Evolutionary conservation across 2,113 vertebrate genomes (phyloP).

Genomic region (Myotis brandtii): DNA sequence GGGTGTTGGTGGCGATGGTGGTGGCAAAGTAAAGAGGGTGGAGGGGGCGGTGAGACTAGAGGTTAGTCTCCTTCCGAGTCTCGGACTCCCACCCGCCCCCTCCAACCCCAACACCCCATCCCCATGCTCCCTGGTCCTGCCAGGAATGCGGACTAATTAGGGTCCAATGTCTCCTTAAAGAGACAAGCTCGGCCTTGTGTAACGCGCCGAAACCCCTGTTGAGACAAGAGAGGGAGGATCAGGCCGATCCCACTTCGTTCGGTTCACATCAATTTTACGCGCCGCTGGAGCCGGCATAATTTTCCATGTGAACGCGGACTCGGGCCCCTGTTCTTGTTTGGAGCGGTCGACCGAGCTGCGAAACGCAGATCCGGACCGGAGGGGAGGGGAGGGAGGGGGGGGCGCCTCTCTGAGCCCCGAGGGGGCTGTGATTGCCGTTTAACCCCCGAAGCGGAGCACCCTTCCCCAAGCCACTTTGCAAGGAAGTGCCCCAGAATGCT

Average conservation of each 20-base stretch:
- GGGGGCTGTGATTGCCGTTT: not conserved
- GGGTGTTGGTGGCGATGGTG: conserved; percentile 68
- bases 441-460: not conserved
- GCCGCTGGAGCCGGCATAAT: conserved; percentile 85
- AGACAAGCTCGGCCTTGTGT: conserved; percentile 85
- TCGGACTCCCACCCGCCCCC: conserved; percentile 54
- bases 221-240: conserved; percentile 82
- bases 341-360: not conserved
- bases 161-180: conserved; percentile 86
- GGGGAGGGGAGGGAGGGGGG: not conserved
- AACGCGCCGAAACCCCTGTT: conserved; percentile 74
- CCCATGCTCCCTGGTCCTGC: conserved; percentile 68
- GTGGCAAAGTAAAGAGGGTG: conserved; percentile 78
- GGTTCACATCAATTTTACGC: conserved; percentile 87
- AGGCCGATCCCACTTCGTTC: conserved; percentile 79
- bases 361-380: not conserved
- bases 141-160: conserved; percentile 85
- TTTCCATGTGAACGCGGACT: conserved; percentile 81
- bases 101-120: conserved; percentile 60
- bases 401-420: not conserved
- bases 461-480: not conserved
- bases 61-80: conserved; percentile 53
- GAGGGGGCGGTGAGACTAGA: conserved; percentile 39
- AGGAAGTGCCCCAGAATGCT: not conserved
- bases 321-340: conserved; percentile 61